Evolutionary conservation across 2,797 vertebrate species (phyloP).

Genomic region (Nyctibius grandis): DNA sequence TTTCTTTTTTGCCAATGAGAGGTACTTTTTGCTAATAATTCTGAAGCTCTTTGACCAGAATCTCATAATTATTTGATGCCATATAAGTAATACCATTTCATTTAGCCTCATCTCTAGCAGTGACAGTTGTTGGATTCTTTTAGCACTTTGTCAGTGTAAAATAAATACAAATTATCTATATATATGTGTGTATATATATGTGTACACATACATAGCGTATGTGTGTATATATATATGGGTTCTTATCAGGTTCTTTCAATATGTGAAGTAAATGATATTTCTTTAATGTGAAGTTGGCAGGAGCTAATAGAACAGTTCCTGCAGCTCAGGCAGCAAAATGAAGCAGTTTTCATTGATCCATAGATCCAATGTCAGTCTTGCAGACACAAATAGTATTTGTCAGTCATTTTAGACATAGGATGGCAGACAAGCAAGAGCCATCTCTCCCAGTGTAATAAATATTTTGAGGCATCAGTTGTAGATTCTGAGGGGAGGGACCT

Average conservation of each 20-base stretch:
- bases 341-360: neutral
- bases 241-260: conserved; percentile 2
- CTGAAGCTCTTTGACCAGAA: neutral
- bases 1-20: neutral
- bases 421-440: neutral
- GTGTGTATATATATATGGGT: neutral
- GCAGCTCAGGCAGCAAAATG: neutral
- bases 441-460: neutral
- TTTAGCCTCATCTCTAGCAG: neutral
- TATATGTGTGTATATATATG: neutral
- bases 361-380: neutral
- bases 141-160: conserved; percentile 16
- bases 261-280: conserved; percentile 11
- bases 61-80: conserved; percentile 25
- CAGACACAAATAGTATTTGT: neutral
- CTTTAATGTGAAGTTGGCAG: conserved; percentile 8
- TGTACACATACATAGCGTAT: neutral
- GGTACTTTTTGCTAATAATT: neutral
- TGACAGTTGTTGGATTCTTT: neutral
- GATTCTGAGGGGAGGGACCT: neutral
- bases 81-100: neutral
- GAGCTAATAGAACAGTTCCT: neutral
- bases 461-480: neutral
- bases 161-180: neutral
- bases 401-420: neutral